These are phyloP conservation scores for Lagria hirta DNA, from an alignment of 2,888 invertebrate genomes.

Conservation along the genomic window DNA sequence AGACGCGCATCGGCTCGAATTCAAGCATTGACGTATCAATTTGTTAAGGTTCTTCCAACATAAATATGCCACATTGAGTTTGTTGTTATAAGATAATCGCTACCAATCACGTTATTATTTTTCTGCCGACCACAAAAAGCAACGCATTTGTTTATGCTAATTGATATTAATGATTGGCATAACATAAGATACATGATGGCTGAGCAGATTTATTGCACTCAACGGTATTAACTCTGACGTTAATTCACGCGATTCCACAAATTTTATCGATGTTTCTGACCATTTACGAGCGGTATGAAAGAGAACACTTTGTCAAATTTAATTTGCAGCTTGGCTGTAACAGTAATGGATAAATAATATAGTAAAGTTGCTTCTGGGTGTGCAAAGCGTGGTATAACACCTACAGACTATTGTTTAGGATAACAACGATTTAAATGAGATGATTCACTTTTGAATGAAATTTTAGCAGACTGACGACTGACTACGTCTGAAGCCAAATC, in stretches of 20 bases:
- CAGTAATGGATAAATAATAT: too few relatives aligned
- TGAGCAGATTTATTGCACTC: slow-evolving; percentile 10
- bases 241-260: too few relatives aligned
- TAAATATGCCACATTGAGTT: slow-evolving; percentile 27
- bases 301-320: too few relatives aligned
- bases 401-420: slow-evolving; percentile 26
- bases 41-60: slow-evolving; percentile 27
- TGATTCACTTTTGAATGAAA: too few relatives aligned
- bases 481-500: too few relatives aligned
- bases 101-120: slow-evolving; percentile 24
- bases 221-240: too few relatives aligned
- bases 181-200: slow-evolving; percentile 13
- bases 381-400: slow-evolving; percentile 22
- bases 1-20: slow-evolving; percentile 24
- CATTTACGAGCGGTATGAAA: too few relatives aligned
- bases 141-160: slow-evolving; percentile 16
- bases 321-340: too few relatives aligned
- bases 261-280: too few relatives aligned
- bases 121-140: slow-evolving; percentile 6
- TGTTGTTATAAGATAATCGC: slow-evolving; percentile 26
- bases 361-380: slow-evolving; percentile 21
- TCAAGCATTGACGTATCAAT: slow-evolving; percentile 25
- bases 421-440: slow-evolving; percentile 22
- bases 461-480: too few relatives aligned
- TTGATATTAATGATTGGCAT: slow-evolving; percentile 17